Base-by-base conservation (phyloP, 2,797 vertebrate genomes). In the Parotocinclus haroldoi region DNA sequence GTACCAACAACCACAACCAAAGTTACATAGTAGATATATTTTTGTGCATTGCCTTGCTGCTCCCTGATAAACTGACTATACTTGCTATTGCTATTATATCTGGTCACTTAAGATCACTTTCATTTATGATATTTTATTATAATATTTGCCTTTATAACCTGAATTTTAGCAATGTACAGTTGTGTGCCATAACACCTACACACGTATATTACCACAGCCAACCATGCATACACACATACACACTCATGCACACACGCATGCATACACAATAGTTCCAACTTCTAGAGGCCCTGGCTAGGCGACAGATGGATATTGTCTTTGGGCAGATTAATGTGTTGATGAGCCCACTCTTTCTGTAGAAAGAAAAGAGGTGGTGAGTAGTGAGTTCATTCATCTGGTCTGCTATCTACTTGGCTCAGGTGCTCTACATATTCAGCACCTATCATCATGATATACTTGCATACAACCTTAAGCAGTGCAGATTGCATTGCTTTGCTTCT, bases 291-390 rank as follows among this genome's bases (percentile, higher is more conserved):
- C 71, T 83, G 85, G 87, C 86, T 81, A 74, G 65, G 71, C 82
- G 82, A 85, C 87, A 89, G 87, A 90, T 91, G 89, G 89, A 89
- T 85, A 78, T 74, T 82, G 84, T 88, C 86, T 86, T 79, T 74
- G 78, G 83, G 73, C 84, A 87, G 87, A 89, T 89, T 90, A 87
- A 89, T 89, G 84, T 78, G 85, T 82, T 82, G 78, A 52, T 77
- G 79, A 82, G 79, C 66, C 58, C 49, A 58, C 68, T 71, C 60
- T 80, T 79, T 78, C 63, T 81, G 80, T 81, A 77, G 74, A 76
- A 74, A 82, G 79, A 69, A 61, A 58, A 3, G 72, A 80, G 56
- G 45, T 81, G 69, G 69, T 78, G 75, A 80, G 77, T 81, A 76
- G 27, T 66, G 59, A 50, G 54, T 70, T 72, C 67, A 78, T 70